Base-by-base conservation (phyloP, 92 coral and sea anemone genomes). In the Actinostola sp. region DNA sequence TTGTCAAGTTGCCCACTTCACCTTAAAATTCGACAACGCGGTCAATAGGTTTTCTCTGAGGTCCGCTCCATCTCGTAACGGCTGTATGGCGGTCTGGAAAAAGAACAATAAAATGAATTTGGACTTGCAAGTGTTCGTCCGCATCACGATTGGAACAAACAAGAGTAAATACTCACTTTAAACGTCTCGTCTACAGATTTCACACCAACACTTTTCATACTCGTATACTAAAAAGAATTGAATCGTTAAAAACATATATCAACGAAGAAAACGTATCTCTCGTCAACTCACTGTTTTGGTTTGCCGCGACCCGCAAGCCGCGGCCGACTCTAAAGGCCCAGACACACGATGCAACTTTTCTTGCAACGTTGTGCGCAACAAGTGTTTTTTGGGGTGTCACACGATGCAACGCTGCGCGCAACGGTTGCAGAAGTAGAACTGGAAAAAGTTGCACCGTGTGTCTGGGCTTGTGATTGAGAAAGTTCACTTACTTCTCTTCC, bases 151-250 rank as follows among this genome's bases (percentile, higher is more conserved):
- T 8, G 10, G 15, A 25, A 43, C 24, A 54, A 13, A 24, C 4
- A 1, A 38, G 42, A 12, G 20, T 16, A n/a, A 51, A 1, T 19
- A 21, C 63, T 67, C 67, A 95, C 99, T 85, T 95, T 95, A 59
- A 95, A 95, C 13, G 99, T 91, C 66, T 95, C 99, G 61, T 95
- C 99, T 19, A 95, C 99, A 3, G 99, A 91, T 63, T 89, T 92
- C 1, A 88, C 87, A 29, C 95, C 97, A 0, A 95, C 85, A 10
- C 97, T 79, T 72, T 89, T 91, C 93, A 95, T 86, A 63, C 99
- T 89, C n/a, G 99, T 95, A 75, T 95, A 95, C 99, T 95, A 43
- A n/a, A 75, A 56, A 66, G n/a, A 64, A 34, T 42, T n/a, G 41
- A 6, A 30, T 19, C 20, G 32, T 54, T 44, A 19, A 20, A 53